These are phyloP conservation scores for Molorchus minor DNA, from an alignment of 2,888 invertebrate species.

Conservation along the genomic window DNA sequence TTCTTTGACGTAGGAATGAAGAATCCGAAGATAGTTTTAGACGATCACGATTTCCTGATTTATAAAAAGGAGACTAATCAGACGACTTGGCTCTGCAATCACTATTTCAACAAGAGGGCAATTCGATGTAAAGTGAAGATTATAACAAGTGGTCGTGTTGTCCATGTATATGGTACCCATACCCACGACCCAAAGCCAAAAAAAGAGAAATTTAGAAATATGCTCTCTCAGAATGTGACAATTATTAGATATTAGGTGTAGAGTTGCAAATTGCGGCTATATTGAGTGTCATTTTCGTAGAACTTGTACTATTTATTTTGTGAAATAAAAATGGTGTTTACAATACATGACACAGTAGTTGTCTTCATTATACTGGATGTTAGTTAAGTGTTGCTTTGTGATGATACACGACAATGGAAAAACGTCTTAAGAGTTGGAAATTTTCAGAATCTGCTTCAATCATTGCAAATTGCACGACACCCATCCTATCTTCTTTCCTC, in stretches of 20 bases:
- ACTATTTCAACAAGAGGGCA: constrained; percentile 46
- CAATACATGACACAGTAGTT: too few relatives aligned
- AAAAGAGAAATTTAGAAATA: constrained; percentile 40
- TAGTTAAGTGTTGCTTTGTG: too few relatives aligned
- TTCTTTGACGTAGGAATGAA: constrained; percentile 48
- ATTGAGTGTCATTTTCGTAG: too few relatives aligned
- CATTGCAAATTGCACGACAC: too few relatives aligned
- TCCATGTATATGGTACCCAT: constrained; percentile 39
- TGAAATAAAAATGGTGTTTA: too few relatives aligned
- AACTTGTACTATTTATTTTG: too few relatives aligned
- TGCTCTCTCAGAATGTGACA: constrained; percentile 43
- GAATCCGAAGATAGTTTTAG: constrained; percentile 48
- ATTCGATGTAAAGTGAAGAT: constrained; percentile 46
- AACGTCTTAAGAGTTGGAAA: too few relatives aligned
- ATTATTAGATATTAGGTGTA: constrained; percentile 32
- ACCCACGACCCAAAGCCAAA: constrained; percentile 39
- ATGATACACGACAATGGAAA: too few relatives aligned
- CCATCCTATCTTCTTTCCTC: too few relatives aligned
- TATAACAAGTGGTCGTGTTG: constrained; percentile 44
- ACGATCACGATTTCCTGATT: constrained; percentile 43
- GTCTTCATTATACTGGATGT: too few relatives aligned
- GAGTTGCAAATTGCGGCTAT: too few relatives aligned
- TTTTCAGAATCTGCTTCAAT: too few relatives aligned
- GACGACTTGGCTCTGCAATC: constrained; percentile 47
- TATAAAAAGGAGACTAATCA: constrained; percentile 41